These are phyloP conservation scores for Pituophis catenifer DNA, from an alignment of 2,113 vertebrate species.

Conservation along the genomic window DNA sequence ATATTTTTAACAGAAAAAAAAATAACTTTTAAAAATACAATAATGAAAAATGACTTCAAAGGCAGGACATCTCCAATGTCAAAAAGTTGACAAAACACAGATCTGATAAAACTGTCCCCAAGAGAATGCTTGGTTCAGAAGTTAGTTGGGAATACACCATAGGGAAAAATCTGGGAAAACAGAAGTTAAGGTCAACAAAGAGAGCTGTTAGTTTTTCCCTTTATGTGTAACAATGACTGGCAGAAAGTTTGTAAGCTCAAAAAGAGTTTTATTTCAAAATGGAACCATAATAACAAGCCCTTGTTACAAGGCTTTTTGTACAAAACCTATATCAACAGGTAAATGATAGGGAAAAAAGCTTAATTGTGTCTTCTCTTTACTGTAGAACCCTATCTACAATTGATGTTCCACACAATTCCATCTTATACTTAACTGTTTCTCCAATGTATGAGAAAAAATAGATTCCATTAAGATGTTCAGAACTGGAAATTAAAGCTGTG, in stretches of 20 bases:
- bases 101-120: background rate
- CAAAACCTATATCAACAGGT: background rate
- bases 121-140: background rate
- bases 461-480: background rate
- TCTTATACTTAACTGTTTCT: background rate
- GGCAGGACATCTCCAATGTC: background rate
- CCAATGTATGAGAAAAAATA: background rate
- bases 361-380: background rate
- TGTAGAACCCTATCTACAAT: background rate
- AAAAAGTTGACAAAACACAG: background rate
- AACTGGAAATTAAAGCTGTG: background rate
- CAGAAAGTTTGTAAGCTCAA: background rate
- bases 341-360: background rate
- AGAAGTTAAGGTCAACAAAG: conserved; percentile 14
- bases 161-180: background rate
- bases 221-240: background rate
- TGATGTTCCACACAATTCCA: background rate
- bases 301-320: conserved; percentile 13
- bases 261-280: conserved; percentile 6
- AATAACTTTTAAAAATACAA: background rate
- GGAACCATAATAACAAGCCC: background rate
- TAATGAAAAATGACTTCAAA: background rate
- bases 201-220: background rate
- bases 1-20: background rate
- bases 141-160: conserved; percentile 12